A percentile compares a stretch with the other conserved stretches of the same genome.
Evolutionary conservation across 2,888 invertebrate species (phyloP).

Genomic region (Salticus scenicus): DNA sequence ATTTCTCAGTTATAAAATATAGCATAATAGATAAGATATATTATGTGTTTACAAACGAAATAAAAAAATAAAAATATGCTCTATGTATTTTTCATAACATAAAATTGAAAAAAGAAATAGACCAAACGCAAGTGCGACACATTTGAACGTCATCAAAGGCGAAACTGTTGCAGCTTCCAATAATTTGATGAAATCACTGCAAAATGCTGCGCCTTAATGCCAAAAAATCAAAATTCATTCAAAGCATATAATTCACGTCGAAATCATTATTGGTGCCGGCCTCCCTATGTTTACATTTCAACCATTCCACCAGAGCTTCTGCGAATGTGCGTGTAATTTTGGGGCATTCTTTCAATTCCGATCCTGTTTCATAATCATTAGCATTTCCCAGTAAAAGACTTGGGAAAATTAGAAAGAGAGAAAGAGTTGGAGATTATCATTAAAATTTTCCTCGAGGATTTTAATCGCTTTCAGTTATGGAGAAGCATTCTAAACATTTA

Average conservation of each 20-base stretch:
- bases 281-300: slow-evolving; percentile 29
- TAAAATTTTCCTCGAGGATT: slow-evolving; percentile 51
- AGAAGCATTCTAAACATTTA: slow-evolving; percentile 61
- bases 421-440: slow-evolving; percentile 59
- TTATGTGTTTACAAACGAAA: too few relatives aligned
- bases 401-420: slow-evolving; percentile 48
- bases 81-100: too few relatives aligned
- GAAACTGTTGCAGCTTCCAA: too few relatives aligned
- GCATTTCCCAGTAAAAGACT: slow-evolving; percentile 45
- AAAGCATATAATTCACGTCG: slow-evolving; percentile 26
- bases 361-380: slow-evolving; percentile 59
- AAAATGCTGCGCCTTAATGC: neutral
- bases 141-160: too few relatives aligned
- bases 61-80: too few relatives aligned
- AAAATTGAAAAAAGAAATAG: too few relatives aligned
- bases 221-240: neutral
- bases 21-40: too few relatives aligned
- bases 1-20: too few relatives aligned
- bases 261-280: slow-evolving; percentile 42
- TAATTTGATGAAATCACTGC: too few relatives aligned
- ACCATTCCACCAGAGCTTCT: slow-evolving; percentile 23
- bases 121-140: too few relatives aligned
- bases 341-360: slow-evolving; percentile 57
- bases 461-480: slow-evolving; percentile 57
- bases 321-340: slow-evolving; percentile 31